These are phyloP conservation scores for Melierax canorus DNA, from an alignment of 2,113 vertebrate species.

Conservation along the genomic window DNA sequence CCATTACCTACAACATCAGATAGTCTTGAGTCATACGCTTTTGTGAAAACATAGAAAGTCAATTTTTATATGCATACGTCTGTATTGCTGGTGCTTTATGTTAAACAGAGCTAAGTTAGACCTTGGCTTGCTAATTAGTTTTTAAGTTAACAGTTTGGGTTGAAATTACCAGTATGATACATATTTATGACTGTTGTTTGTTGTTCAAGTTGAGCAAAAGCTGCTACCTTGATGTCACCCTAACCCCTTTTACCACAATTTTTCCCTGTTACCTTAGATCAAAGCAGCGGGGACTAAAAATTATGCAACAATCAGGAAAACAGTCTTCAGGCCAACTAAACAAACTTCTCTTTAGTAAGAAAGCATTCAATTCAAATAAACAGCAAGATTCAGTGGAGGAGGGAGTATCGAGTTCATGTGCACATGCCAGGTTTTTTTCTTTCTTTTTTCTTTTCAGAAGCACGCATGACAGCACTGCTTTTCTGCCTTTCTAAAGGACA, in stretches of 20 bases:
- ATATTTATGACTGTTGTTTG: background rate
- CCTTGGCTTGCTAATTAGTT: background rate
- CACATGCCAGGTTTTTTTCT: background rate
- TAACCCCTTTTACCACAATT: background rate
- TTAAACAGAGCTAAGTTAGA: background rate
- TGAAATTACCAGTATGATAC: background rate
- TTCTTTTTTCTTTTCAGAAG: background rate
- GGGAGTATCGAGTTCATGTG: background rate
- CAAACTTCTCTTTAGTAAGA: background rate
- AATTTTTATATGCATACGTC: background rate
- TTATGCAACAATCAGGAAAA: background rate
- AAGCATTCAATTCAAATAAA: background rate
- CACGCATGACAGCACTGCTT: background rate
- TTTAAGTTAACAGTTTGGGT: background rate
- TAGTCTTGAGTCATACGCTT: background rate
- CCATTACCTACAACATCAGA: conserved; percentile 82
- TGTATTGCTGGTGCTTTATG: background rate
- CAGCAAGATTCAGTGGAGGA: background rate
- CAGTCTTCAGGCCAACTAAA: background rate
- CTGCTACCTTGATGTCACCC: background rate
- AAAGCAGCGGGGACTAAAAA: background rate
- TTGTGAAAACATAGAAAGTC: background rate
- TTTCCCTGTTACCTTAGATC: background rate
- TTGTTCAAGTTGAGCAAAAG: background rate
- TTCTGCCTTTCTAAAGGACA: background rate